A percentile compares a stretch with the other conserved stretches of the same genome.
These are phyloP conservation scores for Bufotes viridis DNA, from an alignment of 2,797 vertebrate species.

Conservation along the genomic window DNA sequence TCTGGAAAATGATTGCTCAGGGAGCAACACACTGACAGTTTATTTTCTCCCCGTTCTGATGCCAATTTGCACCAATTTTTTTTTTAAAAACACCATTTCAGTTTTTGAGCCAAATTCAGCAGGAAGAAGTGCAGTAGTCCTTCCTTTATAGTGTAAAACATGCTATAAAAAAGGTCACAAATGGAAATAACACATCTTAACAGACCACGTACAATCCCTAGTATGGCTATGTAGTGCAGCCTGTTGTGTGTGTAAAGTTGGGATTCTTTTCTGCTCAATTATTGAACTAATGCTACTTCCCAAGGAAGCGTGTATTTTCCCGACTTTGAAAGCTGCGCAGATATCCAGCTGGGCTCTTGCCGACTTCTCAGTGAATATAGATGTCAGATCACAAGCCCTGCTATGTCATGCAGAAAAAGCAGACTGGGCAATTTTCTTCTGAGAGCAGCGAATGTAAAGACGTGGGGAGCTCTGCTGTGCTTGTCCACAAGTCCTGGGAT, in stretches of 20 bases:
- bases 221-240: neutral
- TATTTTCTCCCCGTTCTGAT: neutral
- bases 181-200: neutral
- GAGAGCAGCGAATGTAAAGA: neutral
- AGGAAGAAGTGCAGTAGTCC: too few relatives aligned
- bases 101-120: too few relatives aligned
- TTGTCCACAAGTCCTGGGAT: neutral
- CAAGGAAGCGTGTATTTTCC: neutral
- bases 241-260: neutral
- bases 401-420: constrained; percentile 31
- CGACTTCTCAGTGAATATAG: constrained; percentile 9
- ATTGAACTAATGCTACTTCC: constrained; percentile 15
- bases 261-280: neutral
- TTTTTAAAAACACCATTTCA: too few relatives aligned
- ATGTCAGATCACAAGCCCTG: constrained; percentile 19
- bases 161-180: neutral
- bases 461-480: constrained; percentile 7
- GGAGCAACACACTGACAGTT: neutral
- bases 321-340: neutral
- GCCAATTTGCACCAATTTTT: neutral
- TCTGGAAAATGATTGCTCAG: too few relatives aligned
- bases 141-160: neutral
- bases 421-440: constrained; percentile 16
- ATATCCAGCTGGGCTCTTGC: neutral
- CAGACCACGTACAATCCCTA: neutral